Evolutionary conservation across 1,140 invertebrate species (phyloP), one percentile per base, ranked within the genome.

Genomic region (Lethrus apterus): DNA sequence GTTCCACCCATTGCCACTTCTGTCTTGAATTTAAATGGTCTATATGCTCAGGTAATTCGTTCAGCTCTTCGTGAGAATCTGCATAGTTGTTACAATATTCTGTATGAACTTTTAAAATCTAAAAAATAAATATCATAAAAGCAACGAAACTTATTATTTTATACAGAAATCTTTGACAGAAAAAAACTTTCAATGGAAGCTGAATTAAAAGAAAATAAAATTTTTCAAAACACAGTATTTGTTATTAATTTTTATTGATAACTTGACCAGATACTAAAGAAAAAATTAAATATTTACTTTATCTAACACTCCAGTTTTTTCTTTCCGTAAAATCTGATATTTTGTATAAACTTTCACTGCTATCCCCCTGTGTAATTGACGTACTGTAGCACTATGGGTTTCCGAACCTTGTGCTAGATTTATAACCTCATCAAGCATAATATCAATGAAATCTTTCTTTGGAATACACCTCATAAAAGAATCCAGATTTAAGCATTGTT

Each of bases 331-430:
- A 14, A 86, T 74, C 64, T 83, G 72, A 61, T 64, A 79, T 68
- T 75, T 75, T 11, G 68, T 57, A 59, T 74, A 79, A 14, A 87
- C 80, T 64, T 80, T 74, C n/a, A 66, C 60, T 14, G 89, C 89
- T 0, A 93, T 59, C n/a, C 78, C 69, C 49, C 69, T 67, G 56
- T 84, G 80, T 8, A 93, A 64, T 23, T 74, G 59, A 35, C 65
- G 70, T 2, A 83, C 67, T 2, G 77, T 76, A 0, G 81, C 81
- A 65, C 87, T 91, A 63, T 81, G 93, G 0, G 77, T 79, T 58
- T 90, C 85, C 0, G 87, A 90, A 2, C 81, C 81, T 55, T 81
- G 73, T 0, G 81, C 78, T 10, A 92, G 46, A 35, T 56, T 55
- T 40, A 52, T 62, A 3, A 55, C 62, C 48, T 66, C 65, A 8